Base-by-base conservation (phyloP, 2,113 vertebrate species). In the Choloepus hoffmanni region DNA sequence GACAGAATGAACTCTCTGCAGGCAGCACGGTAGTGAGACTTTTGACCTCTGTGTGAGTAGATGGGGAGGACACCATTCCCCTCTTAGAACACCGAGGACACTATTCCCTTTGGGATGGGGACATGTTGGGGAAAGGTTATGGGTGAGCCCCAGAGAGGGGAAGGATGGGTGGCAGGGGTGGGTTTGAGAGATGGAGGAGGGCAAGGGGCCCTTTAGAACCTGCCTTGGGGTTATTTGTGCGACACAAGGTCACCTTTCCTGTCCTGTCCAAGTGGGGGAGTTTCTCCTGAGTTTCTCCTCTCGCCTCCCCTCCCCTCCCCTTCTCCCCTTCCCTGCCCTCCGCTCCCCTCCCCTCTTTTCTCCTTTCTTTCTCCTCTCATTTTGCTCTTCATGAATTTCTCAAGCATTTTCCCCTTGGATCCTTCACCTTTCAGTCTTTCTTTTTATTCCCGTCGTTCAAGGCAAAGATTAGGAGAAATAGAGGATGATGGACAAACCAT, bases 1-100 rank as follows among this genome's bases (percentile, higher is more conserved):
- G 97, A 96, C n/a, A 43, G 65, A 83, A 58, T 62, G 95, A 96
- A 89, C 87, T 91, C 89, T 96, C 12, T 30, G 1, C 79, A 96
- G 85, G 18, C 90, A 79, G 95, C 0, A 0, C 91, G 97, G 92
- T 85, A 87, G 93, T 1, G 3, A 97, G 97, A 97, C 94, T 86
- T 8, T 14, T 5, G 0, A 67, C 18, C 24, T 78, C 78, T 74
- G 76, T 43, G 1, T 43, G 55, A 23, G 18, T 36, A 36, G 19
- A 26, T 26, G 8, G 55, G 26, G 28, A 58, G 43, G 50, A 12
- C 40, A 58, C 19, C 19, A 19, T 58, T 58, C 6, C 55, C 55
- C 18, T 58, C 5, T 7, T 58, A 58, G 55, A 21, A 58, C 19
- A 58, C 5, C 55, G 19, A 58, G 55, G 7, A 58, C 55, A 58